phyloP scores from a whole-genome alignment of 2,797 vertebrate genomes.

The Mastacembelus armatus region DNA sequence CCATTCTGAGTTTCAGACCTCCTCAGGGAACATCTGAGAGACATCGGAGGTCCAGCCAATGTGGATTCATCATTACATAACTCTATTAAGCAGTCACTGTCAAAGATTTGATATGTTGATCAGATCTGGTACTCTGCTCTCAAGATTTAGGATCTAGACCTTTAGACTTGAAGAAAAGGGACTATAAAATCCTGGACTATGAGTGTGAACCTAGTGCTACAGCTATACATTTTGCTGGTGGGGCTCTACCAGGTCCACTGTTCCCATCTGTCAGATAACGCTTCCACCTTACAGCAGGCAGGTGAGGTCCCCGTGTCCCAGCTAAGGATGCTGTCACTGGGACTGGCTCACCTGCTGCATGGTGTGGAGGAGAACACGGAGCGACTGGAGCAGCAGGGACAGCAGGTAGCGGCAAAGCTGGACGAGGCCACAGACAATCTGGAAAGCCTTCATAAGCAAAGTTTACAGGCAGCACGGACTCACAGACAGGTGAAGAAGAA shows the following conservation, averaged over 20 bases:
- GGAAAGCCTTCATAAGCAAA: constrained; percentile 46
- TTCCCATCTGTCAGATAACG: background rate
- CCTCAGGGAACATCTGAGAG: constrained; percentile 16
- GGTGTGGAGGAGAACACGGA: constrained; percentile 39
- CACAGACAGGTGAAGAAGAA: constrained; percentile 56
- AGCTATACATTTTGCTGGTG: constrained; percentile 44
- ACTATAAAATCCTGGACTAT: constrained; percentile 23
- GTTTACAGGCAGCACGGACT: constrained; percentile 29
- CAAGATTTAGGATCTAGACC: background rate
- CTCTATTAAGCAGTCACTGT: background rate
- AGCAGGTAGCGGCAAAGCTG: constrained; percentile 45
- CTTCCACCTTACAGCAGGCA: constrained; percentile 5
- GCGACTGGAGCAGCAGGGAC: constrained; percentile 42
- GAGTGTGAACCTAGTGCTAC: constrained; percentile 32
- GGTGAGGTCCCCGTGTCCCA: constrained; percentile 44
- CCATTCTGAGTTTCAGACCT: constrained; percentile 22
- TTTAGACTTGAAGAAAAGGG: background rate
- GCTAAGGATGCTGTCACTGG: constrained; percentile 58
- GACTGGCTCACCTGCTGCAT: constrained; percentile 62
- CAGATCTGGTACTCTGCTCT: constrained; percentile 4
- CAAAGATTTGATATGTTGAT: constrained; percentile 2
- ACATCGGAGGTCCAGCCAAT: constrained; percentile 10
- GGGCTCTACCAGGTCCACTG: constrained; percentile 24
- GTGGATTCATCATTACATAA: constrained; percentile 1
- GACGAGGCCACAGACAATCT: constrained; percentile 20